Evolutionary conservation across 2,797 vertebrate species (phyloP).

Genomic region (Cuniculus paca): DNA sequence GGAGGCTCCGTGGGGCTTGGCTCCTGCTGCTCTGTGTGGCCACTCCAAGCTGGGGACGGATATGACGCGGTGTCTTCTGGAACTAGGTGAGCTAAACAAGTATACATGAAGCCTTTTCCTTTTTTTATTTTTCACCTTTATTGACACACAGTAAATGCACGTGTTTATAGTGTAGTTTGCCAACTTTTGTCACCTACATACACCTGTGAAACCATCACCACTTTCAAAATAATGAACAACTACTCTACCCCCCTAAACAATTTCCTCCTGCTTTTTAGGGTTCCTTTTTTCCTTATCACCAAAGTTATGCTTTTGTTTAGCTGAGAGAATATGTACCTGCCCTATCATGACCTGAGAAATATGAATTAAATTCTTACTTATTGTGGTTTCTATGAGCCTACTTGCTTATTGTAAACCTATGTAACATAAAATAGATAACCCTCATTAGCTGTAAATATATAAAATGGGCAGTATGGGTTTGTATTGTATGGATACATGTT

Average conservation of each 20-base stretch:
- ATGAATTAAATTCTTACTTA: conserved; percentile 21
- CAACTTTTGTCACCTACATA: background rate
- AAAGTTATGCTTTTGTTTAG: conserved; percentile 23
- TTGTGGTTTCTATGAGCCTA: background rate
- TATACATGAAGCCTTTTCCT: background rate
- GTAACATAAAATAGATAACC: background rate
- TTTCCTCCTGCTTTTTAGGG: background rate
- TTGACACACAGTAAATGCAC: background rate
- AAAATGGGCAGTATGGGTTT: background rate
- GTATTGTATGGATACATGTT: background rate
- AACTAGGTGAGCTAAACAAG: background rate
- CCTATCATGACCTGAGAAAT: background rate
- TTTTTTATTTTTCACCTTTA: background rate
- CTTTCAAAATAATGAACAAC: background rate
- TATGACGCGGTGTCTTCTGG: background rate
- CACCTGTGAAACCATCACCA: background rate
- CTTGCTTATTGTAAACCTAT: conserved; percentile 34
- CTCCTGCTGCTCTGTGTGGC: background rate
- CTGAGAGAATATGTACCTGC: background rate
- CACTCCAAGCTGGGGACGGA: background rate
- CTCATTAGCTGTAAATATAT: background rate
- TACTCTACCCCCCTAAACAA: background rate
- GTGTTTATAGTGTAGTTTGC: background rate
- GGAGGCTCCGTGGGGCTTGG: background rate
- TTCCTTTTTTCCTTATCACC: conserved; percentile 20